phyloP scores from a whole-genome alignment of 1,140 invertebrate genomes.

The Euglossa dilemma region DNA sequence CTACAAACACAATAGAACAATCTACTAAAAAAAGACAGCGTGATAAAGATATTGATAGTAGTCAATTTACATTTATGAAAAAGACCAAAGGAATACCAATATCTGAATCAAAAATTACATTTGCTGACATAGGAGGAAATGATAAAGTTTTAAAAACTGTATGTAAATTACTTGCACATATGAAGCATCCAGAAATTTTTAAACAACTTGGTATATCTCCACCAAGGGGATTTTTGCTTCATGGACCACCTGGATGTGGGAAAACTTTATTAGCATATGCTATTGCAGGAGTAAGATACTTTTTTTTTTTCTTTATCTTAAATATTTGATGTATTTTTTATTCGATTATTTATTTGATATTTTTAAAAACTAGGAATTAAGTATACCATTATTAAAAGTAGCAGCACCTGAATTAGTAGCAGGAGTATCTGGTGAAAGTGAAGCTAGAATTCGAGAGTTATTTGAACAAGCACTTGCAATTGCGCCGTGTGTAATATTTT shows the following conservation, averaged over 20 bases:
- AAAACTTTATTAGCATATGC: slow-evolving; percentile 96
- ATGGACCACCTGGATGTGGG: slow-evolving; percentile 96
- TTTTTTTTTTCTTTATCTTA: neutral
- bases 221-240: slow-evolving; percentile 92
- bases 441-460: slow-evolving; percentile 94
- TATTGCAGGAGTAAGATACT: slow-evolving; percentile 91
- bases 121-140: slow-evolving; percentile 90
- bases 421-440: slow-evolving; percentile 98
- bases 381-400: slow-evolving; percentile 91
- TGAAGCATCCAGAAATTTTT: slow-evolving; percentile 93
- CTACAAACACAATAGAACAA: slow-evolving; percentile 54
- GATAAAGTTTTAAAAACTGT: slow-evolving; percentile 89
- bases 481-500: slow-evolving; percentile 94
- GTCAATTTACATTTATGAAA: slow-evolving; percentile 49
- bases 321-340: neutral
- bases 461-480: slow-evolving; percentile 91
- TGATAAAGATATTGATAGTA: slow-evolving; percentile 79
- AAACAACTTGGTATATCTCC: slow-evolving; percentile 90
- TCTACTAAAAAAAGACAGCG: slow-evolving; percentile 77
- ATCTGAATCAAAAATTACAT: slow-evolving; percentile 83
- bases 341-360: slow-evolving; percentile 9
- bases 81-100: slow-evolving; percentile 70
- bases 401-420: slow-evolving; percentile 95
- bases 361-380: slow-evolving; percentile 82
- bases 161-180: slow-evolving; percentile 90